Evolutionary conservation across 2,888 invertebrate genomes (phyloP).

Genomic region (Rotaria macrura): DNA sequence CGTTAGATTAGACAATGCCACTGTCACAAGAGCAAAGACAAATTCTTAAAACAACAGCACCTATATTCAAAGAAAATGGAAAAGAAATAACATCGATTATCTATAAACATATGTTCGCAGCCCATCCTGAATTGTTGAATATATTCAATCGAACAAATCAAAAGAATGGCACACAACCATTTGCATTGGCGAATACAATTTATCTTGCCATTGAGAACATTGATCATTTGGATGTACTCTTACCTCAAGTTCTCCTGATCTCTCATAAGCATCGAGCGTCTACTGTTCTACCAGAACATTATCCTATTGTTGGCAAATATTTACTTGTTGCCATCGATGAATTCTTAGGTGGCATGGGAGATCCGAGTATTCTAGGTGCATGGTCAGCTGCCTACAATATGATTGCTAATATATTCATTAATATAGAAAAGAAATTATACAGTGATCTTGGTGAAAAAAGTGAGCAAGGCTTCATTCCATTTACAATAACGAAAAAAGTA

Average conservation of each 20-base stretch:
- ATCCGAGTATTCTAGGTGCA: neutral
- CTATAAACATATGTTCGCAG: neutral
- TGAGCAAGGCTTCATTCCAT: neutral
- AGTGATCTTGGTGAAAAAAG: neutral
- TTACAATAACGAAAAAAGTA: neutral
- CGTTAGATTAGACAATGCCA: neutral
- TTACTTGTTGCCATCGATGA: neutral
- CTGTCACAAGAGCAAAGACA: neutral
- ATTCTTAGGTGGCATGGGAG: neutral
- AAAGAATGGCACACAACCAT: neutral
- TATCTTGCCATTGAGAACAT: neutral
- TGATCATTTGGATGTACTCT: neutral
- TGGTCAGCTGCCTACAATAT: neutral
- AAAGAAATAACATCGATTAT: neutral
- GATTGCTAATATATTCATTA: neutral
- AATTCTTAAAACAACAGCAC: neutral
- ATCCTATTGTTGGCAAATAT: neutral
- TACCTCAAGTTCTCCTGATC: neutral
- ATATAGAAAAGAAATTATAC: neutral
- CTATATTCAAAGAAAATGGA: neutral
- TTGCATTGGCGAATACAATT: neutral
- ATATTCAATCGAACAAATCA: neutral
- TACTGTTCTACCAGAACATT: neutral
- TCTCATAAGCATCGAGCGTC: neutral
- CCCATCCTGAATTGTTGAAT: neutral